phyloP scores from a whole-genome alignment of 1,140 invertebrate species.

The Eubasilissa regina region DNA sequence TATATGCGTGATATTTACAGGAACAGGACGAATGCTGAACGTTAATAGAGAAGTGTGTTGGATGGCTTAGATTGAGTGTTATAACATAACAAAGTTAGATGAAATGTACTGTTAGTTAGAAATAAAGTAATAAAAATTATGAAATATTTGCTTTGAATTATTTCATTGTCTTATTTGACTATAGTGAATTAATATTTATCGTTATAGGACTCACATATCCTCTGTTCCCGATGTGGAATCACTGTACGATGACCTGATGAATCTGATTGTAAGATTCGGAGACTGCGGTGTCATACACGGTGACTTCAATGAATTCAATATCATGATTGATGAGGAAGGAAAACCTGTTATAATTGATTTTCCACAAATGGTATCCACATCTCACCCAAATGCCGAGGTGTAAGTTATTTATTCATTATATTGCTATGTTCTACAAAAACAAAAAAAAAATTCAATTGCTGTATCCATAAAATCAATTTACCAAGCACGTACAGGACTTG shows the following conservation, averaged over 20 bases:
- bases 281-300: conserved; percentile 98
- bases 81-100: too few species aligned
- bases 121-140: too few species aligned
- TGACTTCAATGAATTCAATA: conserved; percentile 99
- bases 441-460: too few species aligned
- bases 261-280: conserved; percentile 91
- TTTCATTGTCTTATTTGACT: conserved; percentile 55
- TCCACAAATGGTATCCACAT: conserved; percentile 98
- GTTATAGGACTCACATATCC: conserved; percentile 84
- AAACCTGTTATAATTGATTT: conserved; percentile 97
- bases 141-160: conserved; percentile 16
- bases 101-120: too few species aligned
- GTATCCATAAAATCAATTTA: too few species aligned
- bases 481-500: too few species aligned
- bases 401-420: conserved; percentile 71
- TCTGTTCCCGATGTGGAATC: conserved; percentile 84
- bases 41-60: too few species aligned
- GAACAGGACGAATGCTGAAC: too few species aligned
- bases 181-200: conserved; percentile 31
- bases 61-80: too few species aligned
- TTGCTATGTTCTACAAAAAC: too few species aligned
- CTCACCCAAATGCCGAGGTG: conserved; percentile 93
- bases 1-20: too few species aligned
- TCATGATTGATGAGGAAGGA: conserved; percentile 89
- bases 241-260: conserved; percentile 97